Evolutionary conservation across 2,797 vertebrate species (phyloP).

Genomic region (Sebastes aleutianus): DNA sequence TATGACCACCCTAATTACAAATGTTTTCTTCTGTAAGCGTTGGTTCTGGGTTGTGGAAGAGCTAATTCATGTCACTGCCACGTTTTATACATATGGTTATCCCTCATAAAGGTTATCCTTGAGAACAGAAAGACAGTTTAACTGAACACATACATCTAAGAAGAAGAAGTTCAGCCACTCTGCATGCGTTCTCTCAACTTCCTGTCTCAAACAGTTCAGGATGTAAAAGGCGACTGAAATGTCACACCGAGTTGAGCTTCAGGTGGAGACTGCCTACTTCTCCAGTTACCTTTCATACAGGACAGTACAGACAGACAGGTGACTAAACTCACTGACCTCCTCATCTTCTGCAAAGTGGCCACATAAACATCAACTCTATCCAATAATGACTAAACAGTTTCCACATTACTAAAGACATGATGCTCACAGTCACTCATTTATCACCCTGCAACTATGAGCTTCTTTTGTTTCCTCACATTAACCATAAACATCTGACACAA

Average conservation of each 20-base stretch:
- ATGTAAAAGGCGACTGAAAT: background rate
- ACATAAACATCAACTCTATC: background rate
- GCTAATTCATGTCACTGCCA: no score
- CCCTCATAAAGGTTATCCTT: background rate
- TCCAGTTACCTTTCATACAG: slow-evolving; percentile 24
- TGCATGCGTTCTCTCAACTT: background rate
- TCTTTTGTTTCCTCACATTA: background rate
- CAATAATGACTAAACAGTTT: background rate
- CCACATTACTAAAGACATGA: background rate
- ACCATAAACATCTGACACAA: background rate
- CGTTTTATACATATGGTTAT: no score
- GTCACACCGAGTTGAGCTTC: background rate
- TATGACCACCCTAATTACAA: no score
- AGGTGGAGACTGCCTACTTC: background rate
- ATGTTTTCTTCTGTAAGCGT: background rate
- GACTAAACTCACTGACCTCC: background rate
- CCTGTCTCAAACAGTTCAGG: background rate
- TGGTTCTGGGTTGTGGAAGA: background rate
- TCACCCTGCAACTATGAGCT: background rate
- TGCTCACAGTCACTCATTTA: background rate
- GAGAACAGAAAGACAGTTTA: background rate
- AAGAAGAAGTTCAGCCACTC: no score
- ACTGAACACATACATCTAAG: background rate
- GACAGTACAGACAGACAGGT: background rate
- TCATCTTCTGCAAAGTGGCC: background rate